Evolutionary conservation across 2,113 vertebrate species (phyloP).

Genomic region (Steatornis caripensis): DNA sequence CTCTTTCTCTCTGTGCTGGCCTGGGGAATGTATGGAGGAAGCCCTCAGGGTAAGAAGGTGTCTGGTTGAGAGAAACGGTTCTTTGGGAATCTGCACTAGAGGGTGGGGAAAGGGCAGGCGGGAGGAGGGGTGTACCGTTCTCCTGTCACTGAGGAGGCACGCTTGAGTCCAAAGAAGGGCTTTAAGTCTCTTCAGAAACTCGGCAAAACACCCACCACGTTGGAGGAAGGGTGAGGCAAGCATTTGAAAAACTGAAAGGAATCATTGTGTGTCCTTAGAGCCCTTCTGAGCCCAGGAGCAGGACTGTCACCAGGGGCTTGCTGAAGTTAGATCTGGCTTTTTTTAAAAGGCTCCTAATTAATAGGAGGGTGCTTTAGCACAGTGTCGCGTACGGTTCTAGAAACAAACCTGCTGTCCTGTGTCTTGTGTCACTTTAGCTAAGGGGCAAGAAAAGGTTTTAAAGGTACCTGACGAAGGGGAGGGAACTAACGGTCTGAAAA

Average conservation of each 20-base stretch:
- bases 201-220: not conserved
- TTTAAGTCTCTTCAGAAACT: not conserved
- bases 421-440: slow-evolving; percentile 37
- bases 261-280: not conserved
- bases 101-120: not conserved
- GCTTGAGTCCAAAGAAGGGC: not conserved
- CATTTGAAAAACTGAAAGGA: not conserved
- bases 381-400: not conserved
- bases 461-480: slow-evolving; percentile 29
- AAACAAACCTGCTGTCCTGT: not conserved
- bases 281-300: not conserved
- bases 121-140: not conserved
- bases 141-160: not conserved
- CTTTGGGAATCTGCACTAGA: not conserved
- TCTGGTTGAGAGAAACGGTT: not conserved
- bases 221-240: not conserved
- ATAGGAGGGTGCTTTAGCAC: not conserved
- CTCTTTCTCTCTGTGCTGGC: not conserved
- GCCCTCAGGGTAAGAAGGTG: not conserved
- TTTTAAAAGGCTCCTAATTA: not conserved
- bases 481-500: slow-evolving; percentile 57
- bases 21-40: not conserved
- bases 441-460: slow-evolving; percentile 41
- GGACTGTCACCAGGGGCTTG: not conserved
- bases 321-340: not conserved